Base-by-base conservation (phyloP, 2,888 invertebrate species). In the Cataglyphis rosenhaueri region DNA sequence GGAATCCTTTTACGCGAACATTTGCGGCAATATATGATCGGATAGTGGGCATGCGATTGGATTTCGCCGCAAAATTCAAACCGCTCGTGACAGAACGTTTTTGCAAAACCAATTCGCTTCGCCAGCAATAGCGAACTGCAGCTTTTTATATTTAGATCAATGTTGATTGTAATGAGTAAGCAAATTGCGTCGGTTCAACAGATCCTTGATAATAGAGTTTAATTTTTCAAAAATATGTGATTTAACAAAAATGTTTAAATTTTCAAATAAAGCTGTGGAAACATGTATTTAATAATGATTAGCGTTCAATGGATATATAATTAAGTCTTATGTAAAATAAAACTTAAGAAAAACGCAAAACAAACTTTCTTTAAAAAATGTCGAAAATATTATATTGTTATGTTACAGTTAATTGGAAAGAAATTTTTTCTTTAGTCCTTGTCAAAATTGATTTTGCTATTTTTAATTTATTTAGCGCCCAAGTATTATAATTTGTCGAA, bases 211-310 rank as follows among this genome's bases (percentile, higher is more conserved):
- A 88, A 89, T 87, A 71, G 74, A 83, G 82, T 85, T 89, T 89
- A 86, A 87, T 87, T 91, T 85, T 84, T 82, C 84, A 10, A 66
- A 48, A 18, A n/a, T 48, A 6, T 62, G 61, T 25, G 59, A 82
- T 78, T 86, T 91, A 91, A 91, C 91, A 88, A 82, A 83, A 86
- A 87, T 86, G 89, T 86, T 66, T 84, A 83, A 87, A 87, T 88
- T 12, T 62, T 25, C 12, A 52, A 61, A 32, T 41, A 29, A 41
- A n/a, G 3, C 35, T 55, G 48, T 68, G 18, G 52, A 79, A 79
- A 66, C 55, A 15, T 73, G 32, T 41, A 10, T 18, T 15, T 15
- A 5, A 9, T 62, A 38, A 21, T 59, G 15, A 59, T 10, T 18
- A 57, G 48, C 4, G 8, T 25, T 73, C 18, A 57, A 57, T 38